Evolutionary conservation across 2,113 vertebrate species (phyloP).

Genomic region (Otus sunia): DNA sequence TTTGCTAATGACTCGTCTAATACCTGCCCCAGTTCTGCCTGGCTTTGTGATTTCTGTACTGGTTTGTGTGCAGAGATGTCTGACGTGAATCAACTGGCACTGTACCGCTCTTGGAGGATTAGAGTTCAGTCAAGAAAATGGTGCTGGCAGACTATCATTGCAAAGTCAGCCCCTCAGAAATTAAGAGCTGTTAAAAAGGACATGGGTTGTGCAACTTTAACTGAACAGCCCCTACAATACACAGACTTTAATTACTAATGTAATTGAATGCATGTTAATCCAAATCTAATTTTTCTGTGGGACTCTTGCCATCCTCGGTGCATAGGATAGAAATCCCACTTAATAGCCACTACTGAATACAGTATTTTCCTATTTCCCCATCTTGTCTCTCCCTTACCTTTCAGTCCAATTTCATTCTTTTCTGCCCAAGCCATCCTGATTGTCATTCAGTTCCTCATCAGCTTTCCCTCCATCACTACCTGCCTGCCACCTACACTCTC

Average conservation of each 20-base stretch:
- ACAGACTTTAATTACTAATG: neutral
- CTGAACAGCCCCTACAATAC: neutral
- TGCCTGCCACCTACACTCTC: neutral
- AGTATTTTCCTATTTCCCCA: neutral
- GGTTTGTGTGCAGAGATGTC: neutral
- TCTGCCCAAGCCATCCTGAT: neutral
- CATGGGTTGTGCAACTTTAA: neutral
- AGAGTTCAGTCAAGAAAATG: neutral
- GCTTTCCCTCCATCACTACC: neutral
- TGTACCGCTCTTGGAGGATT: accelerated
- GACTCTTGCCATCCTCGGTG: neutral
- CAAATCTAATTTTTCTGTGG: neutral
- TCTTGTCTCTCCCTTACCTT: neutral
- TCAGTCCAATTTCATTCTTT: neutral
- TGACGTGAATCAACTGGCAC: accelerated
- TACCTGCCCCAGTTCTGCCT: neutral
- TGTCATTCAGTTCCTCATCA: neutral
- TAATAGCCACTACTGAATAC: neutral
- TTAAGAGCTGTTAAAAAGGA: neutral
- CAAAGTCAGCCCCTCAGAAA: neutral
- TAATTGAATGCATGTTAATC: neutral
- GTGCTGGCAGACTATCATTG: neutral
- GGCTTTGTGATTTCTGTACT: neutral
- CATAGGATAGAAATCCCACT: neutral
- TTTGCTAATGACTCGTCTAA: neutral